A percentile compares a stretch with the other conserved stretches of the same genome.
These are phyloP conservation scores for Megalopta genalis DNA, from an alignment of 1,140 invertebrate species.

Conservation along the genomic window DNA sequence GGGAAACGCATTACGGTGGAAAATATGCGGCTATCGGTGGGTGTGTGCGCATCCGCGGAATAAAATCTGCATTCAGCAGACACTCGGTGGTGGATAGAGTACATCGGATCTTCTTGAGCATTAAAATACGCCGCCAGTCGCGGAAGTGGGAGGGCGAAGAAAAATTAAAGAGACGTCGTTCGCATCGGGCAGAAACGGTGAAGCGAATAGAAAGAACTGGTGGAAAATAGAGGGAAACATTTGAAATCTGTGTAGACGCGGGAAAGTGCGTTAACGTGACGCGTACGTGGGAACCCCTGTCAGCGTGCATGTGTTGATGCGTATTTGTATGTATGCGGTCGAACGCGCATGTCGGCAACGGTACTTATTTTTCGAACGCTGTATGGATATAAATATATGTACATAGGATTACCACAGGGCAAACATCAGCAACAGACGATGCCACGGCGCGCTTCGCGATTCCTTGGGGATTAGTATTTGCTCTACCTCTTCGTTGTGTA, in stretches of 20 bases:
- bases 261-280: not conserved
- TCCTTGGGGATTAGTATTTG: constrained; percentile 64
- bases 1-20: too few relatives aligned
- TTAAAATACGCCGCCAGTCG: constrained; percentile 8
- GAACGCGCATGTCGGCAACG: not conserved
- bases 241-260: not conserved
- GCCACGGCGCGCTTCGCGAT: constrained; percentile 36
- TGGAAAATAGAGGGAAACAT: not conserved
- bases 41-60: not conserved
- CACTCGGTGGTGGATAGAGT: not conserved
- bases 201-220: not conserved
- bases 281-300: too few relatives aligned
- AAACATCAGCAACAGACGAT: constrained; percentile 60
- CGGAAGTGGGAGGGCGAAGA: not conserved
- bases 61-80: constrained; percentile 25
- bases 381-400: constrained; percentile 48
- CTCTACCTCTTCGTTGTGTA: constrained; percentile 38
- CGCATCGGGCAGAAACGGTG: too few relatives aligned
- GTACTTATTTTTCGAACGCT: constrained; percentile 34
- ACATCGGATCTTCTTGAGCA: not conserved
- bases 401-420: constrained; percentile 51
- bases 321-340: not conserved
- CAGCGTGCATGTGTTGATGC: too few relatives aligned
- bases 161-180: not conserved
- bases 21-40: too few relatives aligned